Evolutionary conservation across 2,888 invertebrate genomes (phyloP).

Genomic region (Maniola hyperantus): DNA sequence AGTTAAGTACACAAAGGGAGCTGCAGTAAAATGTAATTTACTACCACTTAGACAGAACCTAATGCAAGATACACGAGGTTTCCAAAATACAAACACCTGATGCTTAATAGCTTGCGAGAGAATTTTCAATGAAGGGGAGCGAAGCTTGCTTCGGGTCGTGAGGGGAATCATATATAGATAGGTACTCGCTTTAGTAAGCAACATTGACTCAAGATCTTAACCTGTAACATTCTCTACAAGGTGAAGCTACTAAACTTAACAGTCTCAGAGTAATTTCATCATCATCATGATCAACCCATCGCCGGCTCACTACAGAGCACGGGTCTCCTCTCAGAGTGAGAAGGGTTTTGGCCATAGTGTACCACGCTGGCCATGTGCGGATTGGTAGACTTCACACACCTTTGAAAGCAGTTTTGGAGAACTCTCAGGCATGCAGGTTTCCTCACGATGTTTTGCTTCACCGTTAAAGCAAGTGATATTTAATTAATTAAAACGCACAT

Average conservation of each 20-base stretch:
- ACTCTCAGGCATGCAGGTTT: too few relatives aligned
- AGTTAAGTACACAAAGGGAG: background rate
- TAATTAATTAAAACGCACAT: too few relatives aligned
- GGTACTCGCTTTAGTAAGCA: background rate
- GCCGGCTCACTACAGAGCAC: too few relatives aligned
- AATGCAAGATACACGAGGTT: constrained; percentile 22
- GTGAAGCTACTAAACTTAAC: background rate
- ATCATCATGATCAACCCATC: too few relatives aligned
- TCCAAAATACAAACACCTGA: constrained; percentile 29
- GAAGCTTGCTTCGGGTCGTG: background rate
- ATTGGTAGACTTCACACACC: too few relatives aligned
- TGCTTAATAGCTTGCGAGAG: constrained; percentile 26
- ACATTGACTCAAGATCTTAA: background rate
- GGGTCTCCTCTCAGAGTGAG: too few relatives aligned
- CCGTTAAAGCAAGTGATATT: too few relatives aligned
- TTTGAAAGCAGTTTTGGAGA: too few relatives aligned
- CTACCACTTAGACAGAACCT: constrained; percentile 25
- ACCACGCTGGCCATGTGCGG: too few relatives aligned
- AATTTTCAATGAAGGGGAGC: constrained; percentile 15
- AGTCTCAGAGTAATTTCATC: too few relatives aligned
- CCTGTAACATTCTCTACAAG: background rate
- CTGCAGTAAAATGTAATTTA: constrained; percentile 24
- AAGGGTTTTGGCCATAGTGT: too few relatives aligned
- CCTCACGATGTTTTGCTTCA: too few relatives aligned
- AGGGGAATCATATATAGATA: constrained; percentile 3